Evolutionary conservation across 2,888 invertebrate genomes (phyloP).

Genomic region (Aradus depressus): DNA sequence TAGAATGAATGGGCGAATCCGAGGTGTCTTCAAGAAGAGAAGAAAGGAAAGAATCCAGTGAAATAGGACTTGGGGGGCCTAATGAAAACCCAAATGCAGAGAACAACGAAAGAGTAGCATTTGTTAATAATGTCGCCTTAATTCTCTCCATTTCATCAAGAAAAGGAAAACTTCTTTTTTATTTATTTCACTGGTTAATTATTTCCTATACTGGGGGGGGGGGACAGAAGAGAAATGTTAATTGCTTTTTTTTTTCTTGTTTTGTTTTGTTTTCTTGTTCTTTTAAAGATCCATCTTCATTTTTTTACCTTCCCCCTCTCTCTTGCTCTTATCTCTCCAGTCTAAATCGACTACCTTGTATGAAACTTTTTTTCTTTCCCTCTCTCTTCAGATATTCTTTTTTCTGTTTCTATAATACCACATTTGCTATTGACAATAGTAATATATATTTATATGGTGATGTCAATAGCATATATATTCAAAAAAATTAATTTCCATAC

Average conservation of each 20-base stretch:
- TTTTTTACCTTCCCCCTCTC: slow-evolving; percentile 26
- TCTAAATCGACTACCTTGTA: slow-evolving; percentile 30
- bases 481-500: too few species aligned
- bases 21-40: too few species aligned
- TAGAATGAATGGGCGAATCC: too few species aligned
- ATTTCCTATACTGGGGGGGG: slow-evolving; percentile 30
- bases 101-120: slow-evolving; percentile 26
- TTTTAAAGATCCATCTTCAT: slow-evolving; percentile 30
- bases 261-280: too few species aligned
- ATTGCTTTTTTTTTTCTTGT: slow-evolving; percentile 31
- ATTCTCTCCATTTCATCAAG: slow-evolving; percentile 29
- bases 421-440: too few species aligned
- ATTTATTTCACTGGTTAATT: slow-evolving; percentile 31
- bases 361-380: slow-evolving; percentile 10
- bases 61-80: slow-evolving; percentile 18
- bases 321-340: slow-evolving; percentile 21
- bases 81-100: slow-evolving; percentile 28
- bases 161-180: slow-evolving; percentile 25
- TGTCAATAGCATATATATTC: too few species aligned
- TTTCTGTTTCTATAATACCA: too few species aligned
- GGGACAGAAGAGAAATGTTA: slow-evolving; percentile 31
- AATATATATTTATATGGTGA: too few species aligned
- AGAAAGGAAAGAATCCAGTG: slow-evolving; percentile 5
- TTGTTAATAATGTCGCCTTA: slow-evolving; percentile 28
- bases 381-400: background rate